Evolutionary conservation across 2,113 vertebrate genomes (phyloP).

Genomic region (Orycteropus afer): DNA sequence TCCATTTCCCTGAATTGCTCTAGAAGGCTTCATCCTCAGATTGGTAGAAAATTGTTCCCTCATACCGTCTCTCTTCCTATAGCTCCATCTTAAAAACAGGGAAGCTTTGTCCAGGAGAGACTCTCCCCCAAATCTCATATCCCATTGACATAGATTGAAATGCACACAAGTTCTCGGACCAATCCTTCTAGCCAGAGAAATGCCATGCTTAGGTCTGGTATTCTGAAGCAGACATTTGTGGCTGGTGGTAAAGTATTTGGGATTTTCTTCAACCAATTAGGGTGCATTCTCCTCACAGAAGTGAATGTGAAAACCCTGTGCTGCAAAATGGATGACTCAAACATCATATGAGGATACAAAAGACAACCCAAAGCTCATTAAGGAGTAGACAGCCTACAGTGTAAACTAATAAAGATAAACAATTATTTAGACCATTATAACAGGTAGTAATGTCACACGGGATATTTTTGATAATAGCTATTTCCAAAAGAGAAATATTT

Average conservation of each 20-base stretch:
- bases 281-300: conserved; percentile 39
- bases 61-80: background rate
- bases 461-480: conserved; percentile 55
- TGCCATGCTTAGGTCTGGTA: background rate
- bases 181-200: background rate
- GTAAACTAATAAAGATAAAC: conserved; percentile 67
- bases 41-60: background rate
- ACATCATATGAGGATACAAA: background rate
- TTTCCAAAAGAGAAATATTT: conserved; percentile 72
- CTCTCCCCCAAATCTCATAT: background rate
- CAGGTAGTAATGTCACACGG: conserved; percentile 48
- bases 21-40: background rate
- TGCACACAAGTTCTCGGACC: background rate
- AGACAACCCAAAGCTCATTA: conserved; percentile 56
- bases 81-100: background rate
- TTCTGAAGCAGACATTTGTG: background rate
- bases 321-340: conserved; percentile 41
- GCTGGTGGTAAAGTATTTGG: background rate
- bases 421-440: conserved; percentile 58
- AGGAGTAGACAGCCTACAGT: conserved; percentile 33
- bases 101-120: background rate
- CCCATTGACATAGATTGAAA: background rate
- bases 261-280: conserved; percentile 54
- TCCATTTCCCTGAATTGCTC: background rate
- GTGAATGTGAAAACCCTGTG: conserved; percentile 3